Base-by-base conservation (phyloP, 2,888 invertebrate species). In the Agapetus fuscipes region DNA sequence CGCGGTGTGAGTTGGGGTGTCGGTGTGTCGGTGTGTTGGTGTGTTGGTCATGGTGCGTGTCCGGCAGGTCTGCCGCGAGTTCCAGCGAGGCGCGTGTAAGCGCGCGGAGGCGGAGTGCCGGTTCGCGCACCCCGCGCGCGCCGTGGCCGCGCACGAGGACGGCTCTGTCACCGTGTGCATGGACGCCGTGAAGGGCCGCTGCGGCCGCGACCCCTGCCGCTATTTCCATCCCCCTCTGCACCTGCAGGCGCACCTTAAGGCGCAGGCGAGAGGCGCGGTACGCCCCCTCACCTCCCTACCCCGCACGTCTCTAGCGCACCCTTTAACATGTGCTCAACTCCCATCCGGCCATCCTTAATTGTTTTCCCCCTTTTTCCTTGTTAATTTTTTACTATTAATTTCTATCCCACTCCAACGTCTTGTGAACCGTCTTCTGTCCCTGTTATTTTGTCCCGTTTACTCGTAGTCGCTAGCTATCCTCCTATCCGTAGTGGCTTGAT, bases 141-240 rank as follows among this genome's bases (percentile, higher is more conserved):
- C 88, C 76, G 90, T 93, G 74, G 83, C 84, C 73, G 83, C 90
- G 76, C 91, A 90, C 78, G 86, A 87, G 75, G 94, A 94, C 83
- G 93, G 93, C 83, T 86, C 89, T 76, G 93, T 94, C 81, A 93
- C 93, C 78, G 93, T 94, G 81, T 95, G 95, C 90, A 94, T 94
- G 93, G 94, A 95, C 83, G 93, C 89, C 81, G 87, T 94, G 80
- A 89, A 89, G 83, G 89, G 90, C 80, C 86, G 90, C 83, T 94
- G 94, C 84, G 83, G 87, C 80, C 90, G 94, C 81, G 91, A 93
- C 80, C 89, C 90, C 80, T 95, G 95, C 88, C 90, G 93, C 83
- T 94, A 94, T 89, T 94, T 93, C 85, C 94, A 95, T 83, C 94
- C 94, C 79, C 94, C 94, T 80, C 85, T 91, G 83, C 94, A 95